Conservation (phyloP, 2,797 vertebrate species). For the Amniataba percoides region DNA sequence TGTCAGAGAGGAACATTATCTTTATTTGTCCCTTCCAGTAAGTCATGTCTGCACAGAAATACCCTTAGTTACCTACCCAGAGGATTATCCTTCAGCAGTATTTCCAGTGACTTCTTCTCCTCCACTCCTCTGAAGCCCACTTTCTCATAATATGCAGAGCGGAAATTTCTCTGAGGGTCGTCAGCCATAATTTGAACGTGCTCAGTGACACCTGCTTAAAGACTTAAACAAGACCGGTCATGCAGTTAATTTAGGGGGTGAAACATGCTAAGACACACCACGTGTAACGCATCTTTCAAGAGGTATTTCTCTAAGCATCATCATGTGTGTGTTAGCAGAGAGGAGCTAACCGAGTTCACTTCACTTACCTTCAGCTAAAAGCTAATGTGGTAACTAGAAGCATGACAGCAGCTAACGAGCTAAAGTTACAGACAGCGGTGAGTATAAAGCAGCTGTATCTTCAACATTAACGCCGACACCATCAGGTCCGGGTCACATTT, state of each 20-base stretch:
- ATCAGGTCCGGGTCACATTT: accelerated
- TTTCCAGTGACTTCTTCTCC: slow-evolving; percentile 98
- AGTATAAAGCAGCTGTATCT: neutral
- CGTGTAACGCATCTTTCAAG: too few relatives aligned
- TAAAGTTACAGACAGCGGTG: neutral
- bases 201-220: neutral
- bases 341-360: neutral
- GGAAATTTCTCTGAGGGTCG: slow-evolving; percentile 97
- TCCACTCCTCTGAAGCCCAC: slow-evolving; percentile 98
- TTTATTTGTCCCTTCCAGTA: too few relatives aligned
- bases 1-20: slow-evolving; percentile 58
- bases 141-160: slow-evolving; percentile 98
- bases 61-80: slow-evolving; percentile 84
- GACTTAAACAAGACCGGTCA: neutral
- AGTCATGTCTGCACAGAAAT: neutral
- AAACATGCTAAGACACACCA: neutral
- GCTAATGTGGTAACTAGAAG: slow-evolving; percentile 7
- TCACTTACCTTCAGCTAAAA: neutral
- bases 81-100: slow-evolving; percentile 95
- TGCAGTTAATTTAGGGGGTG: neutral
- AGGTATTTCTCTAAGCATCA: too few relatives aligned
- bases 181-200: slow-evolving; percentile 89
- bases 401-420: neutral
- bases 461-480: neutral
- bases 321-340: neutral